A percentile compares a stretch with the other conserved stretches of the same genome.
These are phyloP conservation scores for Hedya salicella DNA, from an alignment of 2,888 invertebrate species.

Conservation along the genomic window DNA sequence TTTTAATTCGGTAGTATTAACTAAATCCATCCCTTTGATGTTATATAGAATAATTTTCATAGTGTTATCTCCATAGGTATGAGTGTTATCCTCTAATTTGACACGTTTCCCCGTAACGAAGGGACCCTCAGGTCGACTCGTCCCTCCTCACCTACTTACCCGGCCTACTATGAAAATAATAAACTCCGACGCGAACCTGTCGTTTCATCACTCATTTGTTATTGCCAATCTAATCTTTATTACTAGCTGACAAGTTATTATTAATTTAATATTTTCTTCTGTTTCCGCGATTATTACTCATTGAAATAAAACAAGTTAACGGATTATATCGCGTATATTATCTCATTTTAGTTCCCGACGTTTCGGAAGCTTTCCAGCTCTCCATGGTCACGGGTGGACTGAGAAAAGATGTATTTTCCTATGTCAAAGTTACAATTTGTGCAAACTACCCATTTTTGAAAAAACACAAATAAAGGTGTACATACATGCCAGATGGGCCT, in stretches of 20 bases:
- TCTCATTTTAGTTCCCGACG: too few species aligned
- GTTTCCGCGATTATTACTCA: too few species aligned
- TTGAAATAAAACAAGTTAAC: too few species aligned
- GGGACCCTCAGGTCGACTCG: constrained; percentile 46
- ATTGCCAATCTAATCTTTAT: constrained; percentile 33
- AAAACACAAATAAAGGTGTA: too few species aligned
- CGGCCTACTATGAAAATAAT: constrained; percentile 35
- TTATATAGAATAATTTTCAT: constrained; percentile 10
- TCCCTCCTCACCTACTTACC: constrained; percentile 71
- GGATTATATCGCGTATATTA: too few species aligned
- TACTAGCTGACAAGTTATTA: constrained; percentile 27
- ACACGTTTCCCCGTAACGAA: constrained; percentile 17
- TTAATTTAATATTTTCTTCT: too few species aligned
- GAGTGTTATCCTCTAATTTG: constrained; percentile 25
- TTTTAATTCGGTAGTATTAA: background rate
- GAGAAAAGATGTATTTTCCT: too few species aligned
- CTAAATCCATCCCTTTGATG: background rate
- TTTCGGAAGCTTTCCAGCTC: too few species aligned
- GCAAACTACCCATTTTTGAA: too few species aligned
- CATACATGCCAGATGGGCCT: too few species aligned
- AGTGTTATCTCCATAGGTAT: background rate
- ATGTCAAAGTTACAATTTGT: too few species aligned
- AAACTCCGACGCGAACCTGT: constrained; percentile 33
- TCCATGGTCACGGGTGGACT: too few species aligned
- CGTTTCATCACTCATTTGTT: constrained; percentile 30